Evolutionary conservation across 1,140 invertebrate genomes (phyloP).

Genomic region (Saccostrea glomerata): DNA sequence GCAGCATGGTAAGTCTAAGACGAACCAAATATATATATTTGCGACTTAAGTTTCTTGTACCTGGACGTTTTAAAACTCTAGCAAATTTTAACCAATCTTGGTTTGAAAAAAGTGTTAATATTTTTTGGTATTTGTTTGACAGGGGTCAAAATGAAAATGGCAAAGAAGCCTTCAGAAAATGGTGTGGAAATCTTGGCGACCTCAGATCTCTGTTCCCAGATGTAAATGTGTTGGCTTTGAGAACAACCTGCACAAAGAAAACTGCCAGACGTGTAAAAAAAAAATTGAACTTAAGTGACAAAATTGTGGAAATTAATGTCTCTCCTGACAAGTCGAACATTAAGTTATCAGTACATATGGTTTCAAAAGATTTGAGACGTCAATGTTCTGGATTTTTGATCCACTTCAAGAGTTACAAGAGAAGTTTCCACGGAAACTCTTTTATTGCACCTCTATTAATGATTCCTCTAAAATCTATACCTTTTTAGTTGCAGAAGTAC

Average conservation of each 20-base stretch:
- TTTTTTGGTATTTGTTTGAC: not conserved
- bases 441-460: conserved; percentile 38
- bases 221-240: too few species aligned
- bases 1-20: conserved; percentile 30
- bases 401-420: not conserved
- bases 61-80: not conserved
- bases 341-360: not conserved
- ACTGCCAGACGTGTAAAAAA: conserved; percentile 9
- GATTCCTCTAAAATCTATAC: conserved; percentile 43
- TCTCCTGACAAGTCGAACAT: conserved; percentile 36
- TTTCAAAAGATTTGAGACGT: conserved; percentile 12
- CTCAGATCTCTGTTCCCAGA: conserved; percentile 36
- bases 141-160: conserved; percentile 21
- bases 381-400: conserved; percentile 44
- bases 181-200: conserved; percentile 44
- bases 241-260: conserved; percentile 39
- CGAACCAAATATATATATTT: too few species aligned
- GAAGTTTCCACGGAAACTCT: conserved; percentile 33
- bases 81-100: not conserved
- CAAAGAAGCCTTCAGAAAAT: conserved; percentile 41
- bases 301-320: not conserved
- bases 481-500: conserved; percentile 10
- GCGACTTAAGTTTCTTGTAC: not conserved
- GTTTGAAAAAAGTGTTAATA: not conserved
- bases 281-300: not conserved